These are phyloP conservation scores for Oncorhynchus clarkii DNA, from an alignment of 2,113 vertebrate species.

Conservation along the genomic window DNA sequence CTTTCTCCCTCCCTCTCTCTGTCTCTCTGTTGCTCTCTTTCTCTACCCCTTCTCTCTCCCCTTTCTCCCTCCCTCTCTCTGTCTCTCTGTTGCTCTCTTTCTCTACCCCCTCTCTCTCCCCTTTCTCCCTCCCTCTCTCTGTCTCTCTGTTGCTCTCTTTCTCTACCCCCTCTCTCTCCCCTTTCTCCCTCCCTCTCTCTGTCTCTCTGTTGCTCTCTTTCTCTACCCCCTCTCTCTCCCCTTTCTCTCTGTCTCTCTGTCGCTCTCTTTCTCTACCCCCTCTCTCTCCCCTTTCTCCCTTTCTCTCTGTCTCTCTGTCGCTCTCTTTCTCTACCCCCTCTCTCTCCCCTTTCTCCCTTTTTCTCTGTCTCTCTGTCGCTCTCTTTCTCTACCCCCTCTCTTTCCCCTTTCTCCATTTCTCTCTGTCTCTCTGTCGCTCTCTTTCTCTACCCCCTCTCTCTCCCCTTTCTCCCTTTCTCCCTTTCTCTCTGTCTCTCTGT, in stretches of 20 bases:
- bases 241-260: slow-evolving; percentile 31
- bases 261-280: too few relatives aligned
- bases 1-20: slow-evolving; percentile 27
- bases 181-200: too few relatives aligned
- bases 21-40: neutral
- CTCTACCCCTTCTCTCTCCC: too few relatives aligned
- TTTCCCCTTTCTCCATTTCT: slow-evolving; percentile 9
- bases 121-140: slow-evolving; percentile 33
- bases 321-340: too few relatives aligned
- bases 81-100: neutral
- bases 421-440: slow-evolving; percentile 19
- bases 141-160: neutral
- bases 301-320: slow-evolving; percentile 24
- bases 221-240: neutral
- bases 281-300: slow-evolving; percentile 10
- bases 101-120: too few relatives aligned
- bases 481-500: slow-evolving; percentile 25
- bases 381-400: too few relatives aligned
- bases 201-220: slow-evolving; percentile 25
- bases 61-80: slow-evolving; percentile 29
- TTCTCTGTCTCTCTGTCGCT: slow-evolving; percentile 21
- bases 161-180: slow-evolving; percentile 7
- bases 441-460: neutral
- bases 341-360: slow-evolving; percentile 10
- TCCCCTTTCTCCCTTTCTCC: slow-evolving; percentile 16